These are phyloP conservation scores for Drosophila orosa DNA, from an alignment of 1,140 invertebrate genomes.

Conservation along the genomic window DNA sequence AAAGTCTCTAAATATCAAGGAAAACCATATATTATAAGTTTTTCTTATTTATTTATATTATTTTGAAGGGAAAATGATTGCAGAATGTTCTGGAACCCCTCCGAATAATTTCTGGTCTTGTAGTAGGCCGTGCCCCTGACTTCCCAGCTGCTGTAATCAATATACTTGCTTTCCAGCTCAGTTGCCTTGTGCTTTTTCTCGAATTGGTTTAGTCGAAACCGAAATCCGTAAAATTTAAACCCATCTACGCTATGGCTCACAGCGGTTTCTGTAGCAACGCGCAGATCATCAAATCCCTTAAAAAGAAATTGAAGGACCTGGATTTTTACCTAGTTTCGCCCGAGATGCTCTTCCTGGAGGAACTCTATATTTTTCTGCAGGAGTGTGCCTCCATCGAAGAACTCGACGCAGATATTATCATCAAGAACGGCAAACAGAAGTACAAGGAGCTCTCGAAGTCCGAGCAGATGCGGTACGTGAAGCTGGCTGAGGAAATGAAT, in stretches of 20 bases:
- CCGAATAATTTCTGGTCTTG: conserved; percentile 1
- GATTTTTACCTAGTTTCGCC: conserved; percentile 5
- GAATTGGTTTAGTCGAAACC: not conserved
- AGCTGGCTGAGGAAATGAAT: conserved; percentile 10
- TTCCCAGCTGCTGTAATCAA: not conserved
- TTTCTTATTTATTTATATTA: not conserved
- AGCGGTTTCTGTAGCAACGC: conserved; percentile 43
- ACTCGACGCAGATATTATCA: not conserved
- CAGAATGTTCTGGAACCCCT: not conserved
- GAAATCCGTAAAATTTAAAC: not conserved
- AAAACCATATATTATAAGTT: not conserved
- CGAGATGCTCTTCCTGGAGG: conserved; percentile 36
- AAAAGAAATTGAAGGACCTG: conserved; percentile 19
- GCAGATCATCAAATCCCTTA: conserved; percentile 31
- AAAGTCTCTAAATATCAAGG: not conserved
- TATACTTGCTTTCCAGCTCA: not conserved
- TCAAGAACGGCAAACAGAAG: not conserved
- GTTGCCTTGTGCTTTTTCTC: not conserved
- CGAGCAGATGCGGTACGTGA: conserved; percentile 22
- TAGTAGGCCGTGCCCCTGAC: conserved; percentile 12
- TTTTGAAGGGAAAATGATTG: not conserved
- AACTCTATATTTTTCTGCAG: conserved; percentile 18
- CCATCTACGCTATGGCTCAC: conserved; percentile 5
- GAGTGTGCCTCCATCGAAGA: conserved; percentile 3
- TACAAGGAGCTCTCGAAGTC: conserved; percentile 10